Evolutionary conservation across 2,113 vertebrate genomes (phyloP), one percentile per base, ranked within the genome.

Genomic region (Oreamnos americanus): DNA sequence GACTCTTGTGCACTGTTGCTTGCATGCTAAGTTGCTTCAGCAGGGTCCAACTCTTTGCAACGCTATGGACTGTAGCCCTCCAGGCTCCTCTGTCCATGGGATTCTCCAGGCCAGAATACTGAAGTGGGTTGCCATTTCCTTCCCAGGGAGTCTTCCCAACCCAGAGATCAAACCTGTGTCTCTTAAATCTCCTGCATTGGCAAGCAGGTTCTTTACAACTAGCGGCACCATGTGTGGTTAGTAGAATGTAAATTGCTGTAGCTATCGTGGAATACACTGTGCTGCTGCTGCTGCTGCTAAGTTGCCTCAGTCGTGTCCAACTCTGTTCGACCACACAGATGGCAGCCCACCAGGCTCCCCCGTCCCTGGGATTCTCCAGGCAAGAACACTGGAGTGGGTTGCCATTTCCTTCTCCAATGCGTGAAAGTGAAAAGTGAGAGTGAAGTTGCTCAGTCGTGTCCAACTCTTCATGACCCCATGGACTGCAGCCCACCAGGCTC

Each of bases 221-320:
- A 11, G n/a, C 4, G 0, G n/a, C 64, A 71, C 17, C 28, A n/a
- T 2, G 14, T 28, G 60, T 8, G 51, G 21, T 28, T 16, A 26
- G 33, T 39, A 45, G 43, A 16, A n/a, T 36, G 16, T 25, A 45
- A 51, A 49, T 43, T 51, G n/a, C 23, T 17, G 2, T 25, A 51
- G 33, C 47, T 14, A 2, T 33, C 6, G 25, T 51, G 33, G 45
- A 88, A 23, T 26, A 51, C 14, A 26, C 23, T 36, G n/a, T 1
- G 45, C 60, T 62, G 58, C 58, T 60, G 60, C 47, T 47, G 55
- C 55, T 11, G 55, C 57, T 25, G 12, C 58, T 60, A 6, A 14
- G 58, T 60, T 2, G 0, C 12, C 0, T 14, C 28, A 30, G 58
- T 60, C 58, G 2, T 60, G 26, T 30, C 58, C 0, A 0, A 28